Base-by-base conservation (phyloP, 2,797 vertebrate genomes). In the Takifugu ocellatus region DNA sequence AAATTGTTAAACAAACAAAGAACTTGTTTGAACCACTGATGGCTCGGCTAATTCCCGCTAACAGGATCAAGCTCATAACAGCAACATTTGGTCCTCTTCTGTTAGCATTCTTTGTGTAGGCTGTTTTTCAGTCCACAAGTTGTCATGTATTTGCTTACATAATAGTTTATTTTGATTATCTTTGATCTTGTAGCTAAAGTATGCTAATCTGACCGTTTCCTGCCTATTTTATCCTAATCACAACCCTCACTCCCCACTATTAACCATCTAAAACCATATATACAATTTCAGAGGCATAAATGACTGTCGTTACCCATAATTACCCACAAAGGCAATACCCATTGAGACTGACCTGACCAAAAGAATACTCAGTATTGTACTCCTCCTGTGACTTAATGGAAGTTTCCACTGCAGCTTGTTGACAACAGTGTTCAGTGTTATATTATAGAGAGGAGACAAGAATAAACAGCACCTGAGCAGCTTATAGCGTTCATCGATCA, bases 361-460 rank as follows among this genome's bases (percentile, higher is more conserved):
- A 83, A 86, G 80, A 85, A 81, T 74, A 58, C 81, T 75, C 77
- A 66, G 58, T 71, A 66, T 75, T 59, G 67, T 67, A 59, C 57
- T 66, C 61, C 69, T 75, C 61, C 46, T 52, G 47, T 59, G 57
- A 73, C 66, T 55, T 42, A 51, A 65, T 79, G 78, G 66, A 87
- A 84, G 75, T 76, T 83, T 83, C 78, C 79, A 79, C 69, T 79
- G 71, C 77, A 24, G 66, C 66, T 68, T 56, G 55, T 63, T 56
- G 53, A 68, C 64, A 72, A 59, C 66, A 54, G 64, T 49, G 63
- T 64, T 65, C 64, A 52, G 57, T 66, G 51, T 66, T 66, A 68
- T 70, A 71, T 66, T 61, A 56, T 51, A 59, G 52, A 59, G 55
- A 64, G 56, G 57, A 39, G 36, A 39, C 12, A 3, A 72, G 63